A percentile compares a stretch with the other conserved stretches of the same genome.
Conservation (phyloP, 2,113 vertebrate genomes). For the Pseudonaja textilis region DNA sequence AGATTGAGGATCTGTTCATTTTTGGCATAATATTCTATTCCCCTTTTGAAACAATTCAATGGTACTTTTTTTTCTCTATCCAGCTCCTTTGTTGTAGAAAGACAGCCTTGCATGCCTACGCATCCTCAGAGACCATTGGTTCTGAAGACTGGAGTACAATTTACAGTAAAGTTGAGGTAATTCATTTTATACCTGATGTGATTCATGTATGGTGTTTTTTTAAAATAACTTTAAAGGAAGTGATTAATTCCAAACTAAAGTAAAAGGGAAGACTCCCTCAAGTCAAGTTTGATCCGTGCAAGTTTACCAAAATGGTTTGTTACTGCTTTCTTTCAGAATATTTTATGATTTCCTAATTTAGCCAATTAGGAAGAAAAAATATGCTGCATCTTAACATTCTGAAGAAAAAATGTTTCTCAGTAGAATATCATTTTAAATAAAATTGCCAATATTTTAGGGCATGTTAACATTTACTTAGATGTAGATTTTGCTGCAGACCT, state of each 20-base stretch:
- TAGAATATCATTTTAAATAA: neutral
- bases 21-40: neutral
- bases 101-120: conserved; percentile 96
- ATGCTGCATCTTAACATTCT: neutral
- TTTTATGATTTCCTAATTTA: neutral
- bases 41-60: conserved; percentile 18
- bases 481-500: neutral
- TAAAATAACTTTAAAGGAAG: neutral
- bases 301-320: neutral
- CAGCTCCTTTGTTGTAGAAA: conserved; percentile 95
- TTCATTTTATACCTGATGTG: neutral
- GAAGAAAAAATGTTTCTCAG: neutral
- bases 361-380: neutral
- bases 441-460: neutral
- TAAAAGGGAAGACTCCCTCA: neutral
- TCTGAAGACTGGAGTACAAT: conserved; percentile 94
- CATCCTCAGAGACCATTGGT: conserved; percentile 94
- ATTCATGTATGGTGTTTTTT: neutral
- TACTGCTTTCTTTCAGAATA: neutral
- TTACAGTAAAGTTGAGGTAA: conserved; percentile 97
- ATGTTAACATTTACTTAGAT: neutral
- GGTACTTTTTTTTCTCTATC: conserved; percentile 35
- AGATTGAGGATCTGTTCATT: neutral
- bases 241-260: neutral
- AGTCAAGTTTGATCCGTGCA: neutral